Percentiles rank a stretch among this genome's conserved stretches.
Evolutionary conservation across 2,113 vertebrate species (phyloP).

Genomic region (Tursiops truncatus): DNA sequence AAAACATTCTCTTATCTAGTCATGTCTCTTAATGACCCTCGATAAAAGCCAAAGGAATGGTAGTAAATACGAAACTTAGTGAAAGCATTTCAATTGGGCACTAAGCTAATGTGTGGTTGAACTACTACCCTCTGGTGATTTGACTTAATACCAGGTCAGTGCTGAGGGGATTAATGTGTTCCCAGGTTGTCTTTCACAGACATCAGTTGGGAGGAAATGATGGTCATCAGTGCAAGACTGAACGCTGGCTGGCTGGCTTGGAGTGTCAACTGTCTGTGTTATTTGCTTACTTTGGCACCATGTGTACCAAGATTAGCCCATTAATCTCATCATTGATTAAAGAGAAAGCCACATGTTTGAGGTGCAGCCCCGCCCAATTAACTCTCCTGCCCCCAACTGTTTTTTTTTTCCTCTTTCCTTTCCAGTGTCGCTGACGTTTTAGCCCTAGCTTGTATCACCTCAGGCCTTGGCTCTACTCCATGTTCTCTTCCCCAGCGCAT

Average conservation of each 20-base stretch:
- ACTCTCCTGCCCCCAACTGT: neutral
- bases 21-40: constrained; percentile 8
- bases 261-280: neutral
- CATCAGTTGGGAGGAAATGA: constrained; percentile 9
- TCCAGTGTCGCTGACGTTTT: neutral
- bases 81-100: constrained; percentile 1
- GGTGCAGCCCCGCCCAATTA: neutral
- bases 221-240: neutral
- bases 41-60: constrained; percentile 28
- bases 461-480: neutral
- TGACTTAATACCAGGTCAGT: constrained; percentile 9
- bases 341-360: neutral
- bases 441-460: neutral
- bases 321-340: neutral
- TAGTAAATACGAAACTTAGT: constrained; percentile 4
- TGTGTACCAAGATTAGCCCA: neutral
- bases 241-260: constrained; percentile 3
- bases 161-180: constrained; percentile 36
- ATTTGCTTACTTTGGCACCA: constrained; percentile 22
- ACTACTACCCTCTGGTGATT: neutral
- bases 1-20: constrained; percentile 32
- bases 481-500: neutral
- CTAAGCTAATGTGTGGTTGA: neutral
- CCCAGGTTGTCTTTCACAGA: constrained; percentile 28
- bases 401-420: neutral